Base-by-base conservation (phyloP, 1,140 invertebrate genomes). In the Portunus trituberculatus region DNA sequence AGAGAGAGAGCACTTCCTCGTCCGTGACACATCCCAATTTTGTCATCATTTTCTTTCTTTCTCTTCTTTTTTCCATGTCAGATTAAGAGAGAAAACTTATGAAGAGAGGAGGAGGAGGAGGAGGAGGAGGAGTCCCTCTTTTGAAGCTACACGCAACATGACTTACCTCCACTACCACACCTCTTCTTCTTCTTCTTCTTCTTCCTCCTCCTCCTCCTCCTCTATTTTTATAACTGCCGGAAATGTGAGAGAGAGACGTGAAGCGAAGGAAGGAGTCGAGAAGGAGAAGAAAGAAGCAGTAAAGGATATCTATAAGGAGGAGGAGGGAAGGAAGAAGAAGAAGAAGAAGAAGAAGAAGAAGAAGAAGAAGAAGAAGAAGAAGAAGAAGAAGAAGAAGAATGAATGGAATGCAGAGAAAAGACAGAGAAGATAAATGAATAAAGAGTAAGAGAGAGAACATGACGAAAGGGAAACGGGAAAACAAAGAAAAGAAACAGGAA, bases 191-290 rank as follows among this genome's bases (percentile, higher is more conserved):
- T 88, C 86, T 12, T 52, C 86, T 31, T 88, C 87, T 7, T 20
- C 32, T 14, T 16, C 29, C 87, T 89, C 87, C 87, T 89, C 28
- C 87, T 89, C 87, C 87, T 89, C 25, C 87, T 89, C 87, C 87
- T 89, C 87, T 46, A 89, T 32, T 89, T 89, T 25, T 14, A 89
- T 28, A 39, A 76, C 67, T 76, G 67, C 67, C 67, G 67, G 67
- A 76, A 76, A 76, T 76, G 67, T 76, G 67, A 76, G 67, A 76
- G 67, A 76, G 25, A n/a, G 67, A 76, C 67, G 67, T 76, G 67
- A 76, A 20, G 67, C 20, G 52, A 76, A 76, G 59, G 59, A 76
- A 76, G 67, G 67, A 76, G 25, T 76, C 67, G 25, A 76, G 20
- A 25, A 76, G 67, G 67, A 76, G 52, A 6, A 39, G 52, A 59